phyloP scores from a whole-genome alignment of 2,888 invertebrate genomes.

The Drosophila anomelani region DNA sequence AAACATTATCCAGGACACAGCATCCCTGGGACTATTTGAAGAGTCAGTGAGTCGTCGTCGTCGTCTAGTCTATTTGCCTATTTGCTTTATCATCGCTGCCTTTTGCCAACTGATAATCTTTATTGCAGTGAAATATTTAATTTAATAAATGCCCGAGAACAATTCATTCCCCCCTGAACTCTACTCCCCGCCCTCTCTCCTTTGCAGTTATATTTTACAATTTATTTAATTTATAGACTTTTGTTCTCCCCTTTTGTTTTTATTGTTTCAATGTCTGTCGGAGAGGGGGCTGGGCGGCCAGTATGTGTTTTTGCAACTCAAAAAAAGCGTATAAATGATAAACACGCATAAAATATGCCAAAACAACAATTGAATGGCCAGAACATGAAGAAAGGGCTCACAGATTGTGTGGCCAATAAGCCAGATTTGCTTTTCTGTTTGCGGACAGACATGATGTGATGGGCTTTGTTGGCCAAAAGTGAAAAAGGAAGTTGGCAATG shows the following conservation, averaged over 20 bases:
- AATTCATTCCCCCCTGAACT: not conserved
- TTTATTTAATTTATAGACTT: constrained; percentile 77
- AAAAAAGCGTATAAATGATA: constrained; percentile 77
- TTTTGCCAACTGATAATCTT: constrained; percentile 78
- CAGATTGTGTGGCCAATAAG: constrained; percentile 65
- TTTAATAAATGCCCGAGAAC: constrained; percentile 64
- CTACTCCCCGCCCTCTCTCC: not conserved
- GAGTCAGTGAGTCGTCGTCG: constrained; percentile 72
- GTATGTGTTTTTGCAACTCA: constrained; percentile 30
- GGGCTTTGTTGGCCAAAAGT: constrained; percentile 6
- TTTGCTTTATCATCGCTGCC: constrained; percentile 70
- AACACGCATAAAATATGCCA: constrained; percentile 75
- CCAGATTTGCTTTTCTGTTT: constrained; percentile 33
- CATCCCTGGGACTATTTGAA: constrained; percentile 39
- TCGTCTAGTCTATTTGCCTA: constrained; percentile 56
- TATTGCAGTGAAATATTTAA: constrained; percentile 77
- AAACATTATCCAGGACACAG: constrained; percentile 31
- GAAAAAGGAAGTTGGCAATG: constrained; percentile 7
- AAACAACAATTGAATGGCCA: constrained; percentile 66
- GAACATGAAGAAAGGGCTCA: not conserved
- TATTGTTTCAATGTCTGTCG: constrained; percentile 16
- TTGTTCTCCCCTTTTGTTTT: constrained; percentile 19
- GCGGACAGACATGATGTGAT: not conserved
- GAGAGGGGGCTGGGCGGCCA: not conserved
- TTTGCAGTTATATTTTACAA: constrained; percentile 71